phyloP scores from a whole-genome alignment of 2,113 vertebrate species.

The Oryzias melastigma region DNA sequence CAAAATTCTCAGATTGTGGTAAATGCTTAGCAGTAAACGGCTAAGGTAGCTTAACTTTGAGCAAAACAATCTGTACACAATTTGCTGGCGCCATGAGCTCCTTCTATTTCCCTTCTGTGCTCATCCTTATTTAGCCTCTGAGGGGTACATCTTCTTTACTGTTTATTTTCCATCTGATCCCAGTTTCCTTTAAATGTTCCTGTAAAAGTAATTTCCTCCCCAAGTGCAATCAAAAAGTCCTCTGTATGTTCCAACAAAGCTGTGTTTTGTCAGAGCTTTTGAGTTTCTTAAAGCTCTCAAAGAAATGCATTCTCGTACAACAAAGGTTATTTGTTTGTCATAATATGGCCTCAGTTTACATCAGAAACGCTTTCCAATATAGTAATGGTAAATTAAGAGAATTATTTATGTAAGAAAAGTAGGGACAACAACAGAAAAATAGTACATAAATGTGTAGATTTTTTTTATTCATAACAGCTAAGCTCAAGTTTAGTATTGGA shows the following conservation, averaged over 20 bases:
- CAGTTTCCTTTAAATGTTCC: slow-evolving; percentile 40
- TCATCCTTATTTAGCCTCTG: slow-evolving; percentile 41
- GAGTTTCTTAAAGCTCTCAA: too few relatives aligned
- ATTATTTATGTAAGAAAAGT: too few relatives aligned
- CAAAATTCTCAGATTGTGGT: slow-evolving; percentile 6
- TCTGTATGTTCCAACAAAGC: background rate
- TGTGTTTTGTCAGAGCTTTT: too few relatives aligned
- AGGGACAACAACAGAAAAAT: too few relatives aligned
- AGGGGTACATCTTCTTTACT: slow-evolving; percentile 14
- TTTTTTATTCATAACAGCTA: too few relatives aligned
- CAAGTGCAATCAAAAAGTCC: slow-evolving; percentile 7
- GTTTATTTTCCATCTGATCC: slow-evolving; percentile 51
- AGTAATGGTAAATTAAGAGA: too few relatives aligned
- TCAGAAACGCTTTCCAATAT: too few relatives aligned
- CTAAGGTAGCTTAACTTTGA: slow-evolving; percentile 31
- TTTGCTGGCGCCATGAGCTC: slow-evolving; percentile 26
- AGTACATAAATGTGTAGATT: too few relatives aligned
- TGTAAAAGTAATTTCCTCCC: slow-evolving; percentile 26
- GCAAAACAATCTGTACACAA: slow-evolving; percentile 1
- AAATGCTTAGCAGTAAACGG: slow-evolving; percentile 29
- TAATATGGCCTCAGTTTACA: too few relatives aligned
- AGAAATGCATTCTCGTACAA: too few relatives aligned
- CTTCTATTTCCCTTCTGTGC: background rate
- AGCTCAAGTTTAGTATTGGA: too few relatives aligned
- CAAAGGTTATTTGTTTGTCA: too few relatives aligned